Percentiles rank a stretch among this genome's conserved stretches.
Evolutionary conservation across 1,140 invertebrate species (phyloP).

Genomic region (Oncopeltus fasciatus): DNA sequence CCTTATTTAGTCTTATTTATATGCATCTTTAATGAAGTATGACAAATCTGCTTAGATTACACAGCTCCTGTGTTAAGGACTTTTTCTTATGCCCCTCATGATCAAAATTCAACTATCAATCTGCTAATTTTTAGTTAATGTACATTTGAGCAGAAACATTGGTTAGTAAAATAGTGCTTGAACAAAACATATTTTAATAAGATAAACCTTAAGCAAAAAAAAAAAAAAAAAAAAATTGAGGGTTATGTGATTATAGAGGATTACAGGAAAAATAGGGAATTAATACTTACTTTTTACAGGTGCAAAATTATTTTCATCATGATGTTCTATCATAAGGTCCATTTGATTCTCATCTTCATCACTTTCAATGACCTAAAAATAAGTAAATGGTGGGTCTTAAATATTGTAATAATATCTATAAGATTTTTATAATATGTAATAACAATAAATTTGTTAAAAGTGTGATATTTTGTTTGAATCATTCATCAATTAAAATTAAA

Average conservation of each 20-base stretch:
- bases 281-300: constrained; percentile 34
- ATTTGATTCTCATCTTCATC: constrained; percentile 50
- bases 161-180: background rate
- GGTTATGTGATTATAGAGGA: background rate
- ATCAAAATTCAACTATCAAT: background rate
- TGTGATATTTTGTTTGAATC: too few relatives aligned
- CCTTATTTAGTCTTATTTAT: too few relatives aligned
- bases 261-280: background rate
- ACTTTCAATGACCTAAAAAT: constrained; percentile 42
- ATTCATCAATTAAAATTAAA: too few relatives aligned
- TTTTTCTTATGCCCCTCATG: background rate
- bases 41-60: too few relatives aligned
- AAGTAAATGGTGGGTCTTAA: background rate
- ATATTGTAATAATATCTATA: too few relatives aligned
- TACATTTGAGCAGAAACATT: background rate
- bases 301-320: constrained; percentile 32
- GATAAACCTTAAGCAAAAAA: background rate
- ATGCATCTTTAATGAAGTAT: too few relatives aligned
- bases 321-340: constrained; percentile 35
- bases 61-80: too few relatives aligned
- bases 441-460: too few relatives aligned
- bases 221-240: background rate
- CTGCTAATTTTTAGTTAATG: background rate
- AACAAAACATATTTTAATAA: background rate
- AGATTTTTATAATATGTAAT: too few relatives aligned